A percentile compares a stretch with the other conserved stretches of the same genome.
These are phyloP conservation scores for Drosophila suboccidentalis DNA, from an alignment of 2,888 invertebrate species.

Conservation along the genomic window DNA sequence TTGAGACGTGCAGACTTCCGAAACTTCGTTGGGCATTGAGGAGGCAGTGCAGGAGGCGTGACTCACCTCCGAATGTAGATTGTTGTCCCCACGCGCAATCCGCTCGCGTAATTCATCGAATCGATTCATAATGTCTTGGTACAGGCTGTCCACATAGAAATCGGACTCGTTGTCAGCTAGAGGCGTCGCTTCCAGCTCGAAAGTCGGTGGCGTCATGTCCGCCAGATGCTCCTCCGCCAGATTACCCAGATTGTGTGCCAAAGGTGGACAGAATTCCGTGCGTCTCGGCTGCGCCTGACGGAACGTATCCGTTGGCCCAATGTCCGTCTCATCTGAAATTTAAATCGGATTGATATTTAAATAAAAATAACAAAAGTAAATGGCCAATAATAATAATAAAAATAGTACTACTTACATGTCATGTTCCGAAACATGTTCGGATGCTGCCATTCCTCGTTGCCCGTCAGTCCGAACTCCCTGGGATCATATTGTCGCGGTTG, in stretches of 20 bases:
- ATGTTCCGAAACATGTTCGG: slow-evolving; percentile 51
- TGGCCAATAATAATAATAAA: no score
- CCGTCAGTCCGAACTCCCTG: slow-evolving; percentile 43
- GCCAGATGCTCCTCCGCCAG: slow-evolving; percentile 45
- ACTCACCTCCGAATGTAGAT: background rate
- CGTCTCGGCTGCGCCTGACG: slow-evolving; percentile 27
- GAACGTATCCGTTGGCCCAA: slow-evolving; percentile 19
- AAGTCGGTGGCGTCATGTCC: slow-evolving; percentile 45
- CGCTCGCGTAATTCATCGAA: slow-evolving; percentile 30
- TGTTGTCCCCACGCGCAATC: slow-evolving; percentile 12
- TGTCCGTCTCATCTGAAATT: slow-evolving; percentile 49
- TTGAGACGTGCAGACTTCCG: background rate
- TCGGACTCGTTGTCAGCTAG: slow-evolving; percentile 10
- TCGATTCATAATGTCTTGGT: slow-evolving; percentile 36
- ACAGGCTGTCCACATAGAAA: slow-evolving; percentile 31
- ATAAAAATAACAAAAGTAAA: no score
- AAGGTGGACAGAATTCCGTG: background rate
- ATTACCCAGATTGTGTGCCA: slow-evolving; percentile 38
- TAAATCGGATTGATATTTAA: no score
- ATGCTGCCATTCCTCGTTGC: slow-evolving; percentile 58
- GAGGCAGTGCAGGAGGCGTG: background rate
- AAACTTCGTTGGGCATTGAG: background rate
- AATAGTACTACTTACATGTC: slow-evolving; percentile 47
- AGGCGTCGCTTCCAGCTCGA: slow-evolving; percentile 2
- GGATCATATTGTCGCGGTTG: slow-evolving; percentile 51